phyloP scores from a whole-genome alignment of 2,888 invertebrate genomes.

The Heteropelma amictum region DNA sequence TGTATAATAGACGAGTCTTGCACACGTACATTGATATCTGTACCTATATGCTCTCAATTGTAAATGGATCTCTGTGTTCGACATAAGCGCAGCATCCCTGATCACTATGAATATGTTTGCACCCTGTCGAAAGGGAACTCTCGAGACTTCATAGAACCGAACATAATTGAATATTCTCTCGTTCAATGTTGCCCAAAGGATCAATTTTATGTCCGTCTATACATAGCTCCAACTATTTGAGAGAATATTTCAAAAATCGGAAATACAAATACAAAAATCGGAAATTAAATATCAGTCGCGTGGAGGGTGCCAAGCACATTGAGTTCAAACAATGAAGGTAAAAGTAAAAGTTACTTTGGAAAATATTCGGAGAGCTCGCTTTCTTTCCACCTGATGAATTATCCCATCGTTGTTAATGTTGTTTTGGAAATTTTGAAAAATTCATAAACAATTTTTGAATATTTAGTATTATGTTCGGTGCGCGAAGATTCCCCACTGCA shows the following conservation, averaged over 20 bases:
- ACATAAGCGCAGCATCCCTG: conserved; percentile 12
- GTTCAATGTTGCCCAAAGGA: neutral
- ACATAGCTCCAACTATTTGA: neutral
- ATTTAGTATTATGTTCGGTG: too few species aligned
- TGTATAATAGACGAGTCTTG: neutral
- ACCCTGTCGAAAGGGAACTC: conserved; percentile 35
- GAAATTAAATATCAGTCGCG: too few species aligned
- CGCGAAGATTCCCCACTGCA: too few species aligned
- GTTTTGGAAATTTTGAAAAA: too few species aligned
- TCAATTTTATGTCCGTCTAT: neutral
- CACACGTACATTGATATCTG: neutral
- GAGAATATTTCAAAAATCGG: too few species aligned
- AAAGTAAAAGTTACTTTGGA: too few species aligned
- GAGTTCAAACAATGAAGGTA: too few species aligned
- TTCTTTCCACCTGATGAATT: too few species aligned
- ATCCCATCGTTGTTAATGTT: too few species aligned
- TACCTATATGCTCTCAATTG: neutral
- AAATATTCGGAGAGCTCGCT: too few species aligned
- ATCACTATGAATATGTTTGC: conserved; percentile 25
- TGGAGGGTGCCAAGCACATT: too few species aligned
- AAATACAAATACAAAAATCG: neutral
- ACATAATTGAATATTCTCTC: neutral
- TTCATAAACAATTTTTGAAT: too few species aligned
- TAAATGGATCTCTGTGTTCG: neutral
- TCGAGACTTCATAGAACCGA: conserved; percentile 34